These are phyloP conservation scores for Hypomesus transpacificus DNA, from an alignment of 2,113 vertebrate species.

Conservation along the genomic window DNA sequence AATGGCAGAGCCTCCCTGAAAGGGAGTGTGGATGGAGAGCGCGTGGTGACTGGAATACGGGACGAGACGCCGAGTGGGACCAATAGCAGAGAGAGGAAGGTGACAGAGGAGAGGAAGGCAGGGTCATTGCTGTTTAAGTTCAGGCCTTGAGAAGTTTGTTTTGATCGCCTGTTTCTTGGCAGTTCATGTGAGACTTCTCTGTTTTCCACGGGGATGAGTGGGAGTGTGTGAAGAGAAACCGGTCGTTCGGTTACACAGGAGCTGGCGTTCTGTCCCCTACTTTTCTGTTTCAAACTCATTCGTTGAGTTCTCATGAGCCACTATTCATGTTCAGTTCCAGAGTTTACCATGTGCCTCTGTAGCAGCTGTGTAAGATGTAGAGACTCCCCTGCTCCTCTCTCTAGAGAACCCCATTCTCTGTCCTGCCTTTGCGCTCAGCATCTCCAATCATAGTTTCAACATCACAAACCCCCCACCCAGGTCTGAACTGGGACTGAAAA, in stretches of 20 bases:
- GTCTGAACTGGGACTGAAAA: no score
- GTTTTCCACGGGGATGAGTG: background rate
- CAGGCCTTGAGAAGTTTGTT: constrained; percentile 11
- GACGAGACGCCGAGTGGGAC: background rate
- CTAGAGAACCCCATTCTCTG: no score
- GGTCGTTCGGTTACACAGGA: background rate
- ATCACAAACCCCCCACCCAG: no score
- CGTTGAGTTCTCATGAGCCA: no score
- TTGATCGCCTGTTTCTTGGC: background rate
- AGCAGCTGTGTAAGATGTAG: no score
- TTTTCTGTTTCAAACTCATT: no score
- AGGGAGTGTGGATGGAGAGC: background rate
- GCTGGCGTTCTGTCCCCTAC: background rate
- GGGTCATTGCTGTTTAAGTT: constrained; percentile 12
- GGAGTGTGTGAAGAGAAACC: constrained; percentile 5
- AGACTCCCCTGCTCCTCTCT: no score
- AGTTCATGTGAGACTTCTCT: background rate
- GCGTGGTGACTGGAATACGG: constrained; percentile 1
- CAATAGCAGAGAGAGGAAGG: no score
- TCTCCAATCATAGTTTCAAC: no score
- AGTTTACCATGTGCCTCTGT: no score
- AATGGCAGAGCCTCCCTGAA: constrained; percentile 20
- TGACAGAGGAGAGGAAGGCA: background rate
- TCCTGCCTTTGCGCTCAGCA: no score
- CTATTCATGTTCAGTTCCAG: no score